Evolutionary conservation across 2,113 vertebrate genomes (phyloP).

Genomic region (Semicossyphus pulcher): DNA sequence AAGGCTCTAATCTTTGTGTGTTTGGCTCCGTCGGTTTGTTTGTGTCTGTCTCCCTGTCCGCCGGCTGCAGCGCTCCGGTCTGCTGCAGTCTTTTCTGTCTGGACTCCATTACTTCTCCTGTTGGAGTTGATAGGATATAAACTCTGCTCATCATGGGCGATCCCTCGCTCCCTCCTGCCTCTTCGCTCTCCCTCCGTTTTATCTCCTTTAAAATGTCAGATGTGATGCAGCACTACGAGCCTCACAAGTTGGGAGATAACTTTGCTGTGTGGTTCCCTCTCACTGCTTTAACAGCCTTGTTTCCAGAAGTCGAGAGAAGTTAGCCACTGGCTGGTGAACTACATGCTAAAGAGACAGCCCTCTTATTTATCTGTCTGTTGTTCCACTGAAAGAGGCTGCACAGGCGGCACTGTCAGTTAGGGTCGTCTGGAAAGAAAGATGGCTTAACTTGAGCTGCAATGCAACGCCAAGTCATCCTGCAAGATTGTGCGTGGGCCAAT

Average conservation of each 20-base stretch:
- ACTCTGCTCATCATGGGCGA: slow-evolving; percentile 53
- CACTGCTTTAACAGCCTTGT: background rate
- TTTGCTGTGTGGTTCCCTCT: background rate
- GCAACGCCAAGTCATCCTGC: too few relatives aligned
- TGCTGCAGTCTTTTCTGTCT: slow-evolving; percentile 35
- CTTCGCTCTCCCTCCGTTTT: slow-evolving; percentile 9
- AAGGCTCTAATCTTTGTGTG: slow-evolving; percentile 50
- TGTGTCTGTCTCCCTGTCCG: slow-evolving; percentile 21
- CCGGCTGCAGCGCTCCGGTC: slow-evolving; percentile 34
- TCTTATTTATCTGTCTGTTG: background rate
- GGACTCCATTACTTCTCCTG: slow-evolving; percentile 43
- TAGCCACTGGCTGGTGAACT: background rate
- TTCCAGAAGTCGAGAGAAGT: background rate
- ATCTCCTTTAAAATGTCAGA: slow-evolving; percentile 40
- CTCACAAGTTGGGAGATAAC: background rate
- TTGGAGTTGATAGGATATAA: slow-evolving; percentile 59
- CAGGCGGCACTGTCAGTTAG: too few relatives aligned
- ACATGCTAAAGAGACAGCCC: background rate
- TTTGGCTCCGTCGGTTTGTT: slow-evolving; percentile 38
- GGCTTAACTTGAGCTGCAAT: too few relatives aligned
- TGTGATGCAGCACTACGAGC: background rate
- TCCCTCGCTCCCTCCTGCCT: slow-evolving; percentile 29
- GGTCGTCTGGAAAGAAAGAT: background rate
- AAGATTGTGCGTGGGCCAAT: too few relatives aligned
- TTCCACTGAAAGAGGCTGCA: too few relatives aligned